Evolutionary conservation across 2,888 invertebrate genomes (phyloP).

Genomic region (Ectemnius continuus): DNA sequence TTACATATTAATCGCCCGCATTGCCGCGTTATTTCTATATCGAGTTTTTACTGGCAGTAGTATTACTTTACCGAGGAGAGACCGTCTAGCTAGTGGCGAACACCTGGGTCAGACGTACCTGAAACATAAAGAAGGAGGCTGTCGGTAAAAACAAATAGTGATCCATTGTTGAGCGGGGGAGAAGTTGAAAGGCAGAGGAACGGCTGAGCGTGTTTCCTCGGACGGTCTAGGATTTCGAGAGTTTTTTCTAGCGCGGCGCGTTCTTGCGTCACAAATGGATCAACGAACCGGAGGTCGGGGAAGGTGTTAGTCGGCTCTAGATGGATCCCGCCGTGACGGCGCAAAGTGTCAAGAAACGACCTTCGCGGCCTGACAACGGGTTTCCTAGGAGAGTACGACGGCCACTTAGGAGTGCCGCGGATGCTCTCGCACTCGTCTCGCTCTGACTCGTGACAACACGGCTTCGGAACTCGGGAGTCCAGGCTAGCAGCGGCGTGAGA

Average conservation of each 20-base stretch:
- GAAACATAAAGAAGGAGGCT: constrained; percentile 35
- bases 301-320: constrained; percentile 20
- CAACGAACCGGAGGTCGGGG: constrained; percentile 48
- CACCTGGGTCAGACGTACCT: constrained; percentile 37
- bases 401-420: constrained; percentile 2
- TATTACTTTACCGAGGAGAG: constrained; percentile 33
- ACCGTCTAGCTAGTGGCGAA: not conserved
- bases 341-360: constrained; percentile 64
- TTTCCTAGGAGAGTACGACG: constrained; percentile 17
- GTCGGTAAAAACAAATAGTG: not conserved
- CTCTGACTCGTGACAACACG: constrained; percentile 31
- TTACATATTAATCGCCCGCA: too few species aligned
- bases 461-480: not conserved
- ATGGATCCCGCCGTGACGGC: constrained; percentile 40
- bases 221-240: not conserved
- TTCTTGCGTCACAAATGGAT: constrained; percentile 28
- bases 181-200: constrained; percentile 10
- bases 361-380: constrained; percentile 56
- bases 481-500: constrained; percentile 44
- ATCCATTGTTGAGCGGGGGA: not conserved
- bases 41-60: not conserved
- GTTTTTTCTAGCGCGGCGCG: constrained; percentile 23
- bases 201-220: not conserved
- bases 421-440: constrained; percentile 23
- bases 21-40: too few species aligned